Evolutionary conservation across 30 jellyfish, hydroid and myxozoan species (phyloP).

Genomic region (Cassiopea andromeda): DNA sequence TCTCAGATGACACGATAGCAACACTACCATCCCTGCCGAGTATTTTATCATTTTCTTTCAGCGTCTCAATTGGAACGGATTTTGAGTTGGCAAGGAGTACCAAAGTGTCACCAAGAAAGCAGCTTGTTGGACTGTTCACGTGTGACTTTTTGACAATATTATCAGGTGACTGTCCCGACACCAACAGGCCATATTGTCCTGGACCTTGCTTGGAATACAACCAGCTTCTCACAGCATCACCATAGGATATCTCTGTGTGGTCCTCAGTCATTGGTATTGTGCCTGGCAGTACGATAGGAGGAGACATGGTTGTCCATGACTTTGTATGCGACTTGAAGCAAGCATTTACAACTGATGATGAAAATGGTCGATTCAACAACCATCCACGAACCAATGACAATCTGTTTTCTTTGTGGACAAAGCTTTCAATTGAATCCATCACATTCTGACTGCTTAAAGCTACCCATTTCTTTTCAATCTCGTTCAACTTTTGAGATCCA

Average conservation of each 20-base stretch:
- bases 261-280: background rate
- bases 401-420: conserved; percentile 12
- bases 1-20: conserved; percentile 55
- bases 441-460: background rate
- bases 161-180: conserved; percentile 3
- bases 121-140: background rate
- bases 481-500: conserved; percentile 35
- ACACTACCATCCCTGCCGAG: conserved; percentile 27
- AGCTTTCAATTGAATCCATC: conserved; percentile 35
- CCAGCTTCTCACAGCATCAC: conserved; percentile 56
- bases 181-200: background rate
- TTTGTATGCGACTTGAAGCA: conserved; percentile 49
- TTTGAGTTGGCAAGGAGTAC: conserved; percentile 20
- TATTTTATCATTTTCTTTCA: conserved; percentile 18
- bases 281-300: background rate
- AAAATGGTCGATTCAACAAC: conserved; percentile 28
- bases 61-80: conserved; percentile 24
- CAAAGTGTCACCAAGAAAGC: conserved; percentile 35
- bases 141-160: background rate
- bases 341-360: conserved; percentile 1
- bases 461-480: conserved; percentile 24
- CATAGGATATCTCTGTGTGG: conserved; percentile 28
- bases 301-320: conserved; percentile 14
- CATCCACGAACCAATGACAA: conserved; percentile 32
- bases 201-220: conserved; percentile 28